A percentile compares a stretch with the other conserved stretches of the same genome.
phyloP scores from a whole-genome alignment of 2,797 vertebrate genomes.

The Dallia pectoralis region DNA sequence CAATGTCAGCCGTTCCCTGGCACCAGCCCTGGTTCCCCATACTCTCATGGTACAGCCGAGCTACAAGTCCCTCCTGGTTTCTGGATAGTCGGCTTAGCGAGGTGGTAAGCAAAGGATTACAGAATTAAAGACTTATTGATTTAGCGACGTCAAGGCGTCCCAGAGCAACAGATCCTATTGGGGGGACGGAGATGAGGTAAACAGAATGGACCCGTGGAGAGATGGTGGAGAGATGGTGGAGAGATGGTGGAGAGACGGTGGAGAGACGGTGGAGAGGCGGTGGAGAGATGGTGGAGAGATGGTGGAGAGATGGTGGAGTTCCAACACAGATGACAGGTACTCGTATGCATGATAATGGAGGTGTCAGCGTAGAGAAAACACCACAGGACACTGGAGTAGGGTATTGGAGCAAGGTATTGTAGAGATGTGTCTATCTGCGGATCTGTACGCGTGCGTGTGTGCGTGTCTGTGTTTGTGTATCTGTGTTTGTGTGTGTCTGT shows the following conservation, averaged over 20 bases:
- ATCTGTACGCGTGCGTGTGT: constrained; percentile 10
- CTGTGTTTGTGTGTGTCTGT: background rate
- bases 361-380: background rate
- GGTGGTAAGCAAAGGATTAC: constrained; percentile 53
- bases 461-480: constrained; percentile 13
- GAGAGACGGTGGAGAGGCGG: background rate
- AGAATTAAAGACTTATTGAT: constrained; percentile 13
- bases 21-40: constrained; percentile 17
- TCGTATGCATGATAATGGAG: too few species aligned
- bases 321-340: too few species aligned
- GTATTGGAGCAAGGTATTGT: background rate
- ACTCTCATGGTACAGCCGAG: background rate
- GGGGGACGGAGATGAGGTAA: constrained; percentile 43
- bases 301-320: background rate
- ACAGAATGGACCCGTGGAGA: constrained; percentile 24
- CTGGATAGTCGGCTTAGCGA: constrained; percentile 40
- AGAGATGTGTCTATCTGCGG: too few species aligned
- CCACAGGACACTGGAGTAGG: background rate
- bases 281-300: background rate
- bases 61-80: background rate
- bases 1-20: constrained; percentile 18
- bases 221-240: constrained; percentile 26
- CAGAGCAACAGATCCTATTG: constrained; percentile 14
- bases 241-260: background rate
- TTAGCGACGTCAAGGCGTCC: constrained; percentile 28